phyloP scores from a whole-genome alignment of 2,888 invertebrate genomes.

The Xestia ashworthii region DNA sequence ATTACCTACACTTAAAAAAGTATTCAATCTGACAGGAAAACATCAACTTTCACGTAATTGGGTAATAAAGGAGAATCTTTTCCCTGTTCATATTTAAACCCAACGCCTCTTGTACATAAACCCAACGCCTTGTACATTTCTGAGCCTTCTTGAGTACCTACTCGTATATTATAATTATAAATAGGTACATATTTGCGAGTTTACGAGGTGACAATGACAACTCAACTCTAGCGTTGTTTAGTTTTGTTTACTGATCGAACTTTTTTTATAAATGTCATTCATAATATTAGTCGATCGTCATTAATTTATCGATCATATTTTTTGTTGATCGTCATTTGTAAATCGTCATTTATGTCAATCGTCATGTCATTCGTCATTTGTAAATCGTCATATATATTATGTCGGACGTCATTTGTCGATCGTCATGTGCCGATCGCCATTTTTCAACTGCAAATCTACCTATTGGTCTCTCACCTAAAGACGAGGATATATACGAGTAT shows the following conservation, averaged over 20 bases:
- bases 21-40: slow-evolving; percentile 34
- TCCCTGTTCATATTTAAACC: slow-evolving; percentile 33
- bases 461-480: too few relatives aligned
- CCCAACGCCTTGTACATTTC: slow-evolving; percentile 18
- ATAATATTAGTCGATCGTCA: not conserved
- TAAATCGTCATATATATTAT: too few relatives aligned
- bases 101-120: slow-evolving; percentile 28
- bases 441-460: too few relatives aligned
- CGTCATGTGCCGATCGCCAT: too few relatives aligned
- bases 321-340: too few relatives aligned
- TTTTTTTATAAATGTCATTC: slow-evolving; percentile 5
- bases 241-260: not conserved
- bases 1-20: slow-evolving; percentile 38
- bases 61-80: slow-evolving; percentile 23
- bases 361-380: not conserved
- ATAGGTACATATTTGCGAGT: slow-evolving; percentile 16
- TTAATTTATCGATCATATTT: not conserved
- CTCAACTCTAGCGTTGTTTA: too few relatives aligned
- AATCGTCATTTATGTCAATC: too few relatives aligned
- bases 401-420: too few relatives aligned
- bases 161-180: slow-evolving; percentile 40
- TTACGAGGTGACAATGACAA: slow-evolving; percentile 15
- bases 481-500: too few relatives aligned
- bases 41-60: slow-evolving; percentile 32
- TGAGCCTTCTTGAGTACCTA: slow-evolving; percentile 6